Base-by-base conservation (phyloP, 2,888 invertebrate species). In the Volucella bombylans region DNA sequence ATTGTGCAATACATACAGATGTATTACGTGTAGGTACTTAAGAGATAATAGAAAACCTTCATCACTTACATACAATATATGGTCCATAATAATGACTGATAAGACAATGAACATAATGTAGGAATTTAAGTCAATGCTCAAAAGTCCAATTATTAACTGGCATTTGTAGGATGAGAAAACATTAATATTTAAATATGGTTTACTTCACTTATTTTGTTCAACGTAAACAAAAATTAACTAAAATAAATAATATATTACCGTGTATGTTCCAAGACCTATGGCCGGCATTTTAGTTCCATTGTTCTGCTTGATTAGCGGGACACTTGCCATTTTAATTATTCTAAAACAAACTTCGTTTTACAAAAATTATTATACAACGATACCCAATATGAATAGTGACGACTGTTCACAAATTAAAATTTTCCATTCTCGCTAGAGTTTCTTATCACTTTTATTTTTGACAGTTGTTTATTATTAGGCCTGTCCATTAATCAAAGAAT, bases 251-350 rank as follows among this genome's bases (percentile, higher is more conserved):
- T 59, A 47, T 76, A 88, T 88, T 88, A 91, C 91, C 74, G 90
- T 89, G 61, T 91, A 91, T 4, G 91, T 91, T 65, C 91, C 91
- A 61, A 91, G 82, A 0, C 91, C 91, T 62, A 91, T 89, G 55
- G 89, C 71, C 76, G 89, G 91, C 45, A 91, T 87, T 86, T 89
- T 88, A 1, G 89, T 89, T 62, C 91, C 91, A 87, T 91, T 87
- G 73, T 90, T 91, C 62, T 91, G 88, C 52, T 87, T 89, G 9
- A 90, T 88, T 47, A 89, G 87, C 11, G 88, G 87, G 12, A 87
- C 87, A 8, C 38, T 68, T 8, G 65, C 8, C 79, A 85, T 85
- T 47, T 72, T 85, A 12, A 4, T n/a, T 4, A 47, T 54, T 41
- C 12, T 4, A 4, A 23, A 9, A 10, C 10, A 41, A 8, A 8